phyloP scores from a whole-genome alignment of 1,140 invertebrate species.

The Aricia agestis region DNA sequence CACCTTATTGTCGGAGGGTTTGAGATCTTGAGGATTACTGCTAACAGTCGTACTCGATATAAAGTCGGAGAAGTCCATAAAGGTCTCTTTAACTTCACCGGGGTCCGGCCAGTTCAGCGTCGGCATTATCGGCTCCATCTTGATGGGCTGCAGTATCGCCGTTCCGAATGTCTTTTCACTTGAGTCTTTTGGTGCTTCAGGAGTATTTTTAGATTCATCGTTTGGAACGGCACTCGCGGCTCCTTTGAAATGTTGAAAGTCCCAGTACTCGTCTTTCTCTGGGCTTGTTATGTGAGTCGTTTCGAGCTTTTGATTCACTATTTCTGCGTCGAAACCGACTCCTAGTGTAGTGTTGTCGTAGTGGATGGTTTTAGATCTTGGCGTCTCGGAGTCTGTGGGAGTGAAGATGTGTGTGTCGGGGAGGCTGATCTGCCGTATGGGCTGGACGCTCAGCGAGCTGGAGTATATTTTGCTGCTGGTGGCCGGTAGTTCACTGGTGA shows the following conservation, averaged over 20 bases:
- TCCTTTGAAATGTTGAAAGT: conserved; percentile 69
- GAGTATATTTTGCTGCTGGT: conserved; percentile 58
- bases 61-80: conserved; percentile 67
- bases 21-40: conserved; percentile 24
- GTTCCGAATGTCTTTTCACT: conserved; percentile 38
- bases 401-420: conserved; percentile 75
- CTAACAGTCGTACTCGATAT: conserved; percentile 40
- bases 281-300: conserved; percentile 12
- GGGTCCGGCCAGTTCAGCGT: conserved; percentile 72
- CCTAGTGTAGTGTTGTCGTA: conserved; percentile 49
- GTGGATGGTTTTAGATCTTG: conserved; percentile 72
- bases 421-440: conserved; percentile 66
- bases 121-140: conserved; percentile 59
- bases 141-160: conserved; percentile 66
- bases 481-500: conserved; percentile 42
- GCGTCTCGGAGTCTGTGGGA: conserved; percentile 70
- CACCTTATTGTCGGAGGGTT: not conserved
- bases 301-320: conserved; percentile 24
- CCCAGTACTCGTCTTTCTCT: conserved; percentile 55
- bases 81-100: conserved; percentile 66
- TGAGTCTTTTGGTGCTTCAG: conserved; percentile 17
- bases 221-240: conserved; percentile 21
- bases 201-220: not conserved
- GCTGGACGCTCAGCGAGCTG: conserved; percentile 54
- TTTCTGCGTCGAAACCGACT: conserved; percentile 34